Evolutionary conservation across 2,797 vertebrate genomes (phyloP), one percentile per base, ranked within the genome.

Genomic region (Galago senegalensis): DNA sequence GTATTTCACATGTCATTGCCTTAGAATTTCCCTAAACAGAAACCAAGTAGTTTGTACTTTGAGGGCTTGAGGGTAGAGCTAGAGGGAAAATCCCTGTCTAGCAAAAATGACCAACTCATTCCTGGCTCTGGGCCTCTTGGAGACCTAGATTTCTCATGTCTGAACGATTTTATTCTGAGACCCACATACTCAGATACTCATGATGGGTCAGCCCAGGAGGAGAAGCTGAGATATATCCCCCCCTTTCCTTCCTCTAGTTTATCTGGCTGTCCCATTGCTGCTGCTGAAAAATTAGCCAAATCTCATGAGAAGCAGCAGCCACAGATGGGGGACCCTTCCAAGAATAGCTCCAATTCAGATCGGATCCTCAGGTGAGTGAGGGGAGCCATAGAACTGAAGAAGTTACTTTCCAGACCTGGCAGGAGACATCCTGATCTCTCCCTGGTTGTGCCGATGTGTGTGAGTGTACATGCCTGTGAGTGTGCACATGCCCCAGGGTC

Each of bases 261-360:
- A 61, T 99, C 99, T 87, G 99, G 99, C 97, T 99, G 99, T 97
- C 99, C 99, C 97, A 99, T 99, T 73, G 99, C 99, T 95, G 99
- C 99, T 91, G 99, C 99, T 70, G 99, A 99, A 98, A 99, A 99
- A 98, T 98, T 99, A 98, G 99, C 99, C 98, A 99, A 99, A 98
- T 98, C 99, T 43, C 99, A 99, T 0, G 99, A 99, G 98, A 99
- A 99, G 97, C 98, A 99, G 97, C 99, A 99, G 98, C 99, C 99
- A 0, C 98, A 98, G 88, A 95, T 99, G 77, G 98, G 98, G 63
- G 99, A 99, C 43, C 98, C 99, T 96, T 99, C 99, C 3, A 99
- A 99, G 99, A 99, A 97, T 96, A 99, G 99, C 97, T 99, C 99
- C 97, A 99, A 99, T 92, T 99, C 99, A 49, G 99, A 99, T 97